Percentiles rank a stretch among this genome's conserved stretches.
Conservation (phyloP, 2,888 invertebrate species). For the Melieria omissa region DNA sequence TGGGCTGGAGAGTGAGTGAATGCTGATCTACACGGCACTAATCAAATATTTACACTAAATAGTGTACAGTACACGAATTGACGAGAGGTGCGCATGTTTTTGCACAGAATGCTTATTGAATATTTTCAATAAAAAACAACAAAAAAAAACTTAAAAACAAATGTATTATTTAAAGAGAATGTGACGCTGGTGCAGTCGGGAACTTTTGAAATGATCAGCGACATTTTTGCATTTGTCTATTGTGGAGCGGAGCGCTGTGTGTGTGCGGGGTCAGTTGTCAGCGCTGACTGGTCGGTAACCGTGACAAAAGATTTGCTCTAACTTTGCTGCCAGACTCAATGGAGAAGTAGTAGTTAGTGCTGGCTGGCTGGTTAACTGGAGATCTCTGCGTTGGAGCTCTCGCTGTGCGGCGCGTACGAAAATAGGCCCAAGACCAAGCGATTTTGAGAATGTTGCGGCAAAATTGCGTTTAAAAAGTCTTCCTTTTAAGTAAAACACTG, state of each 20-base stretch:
- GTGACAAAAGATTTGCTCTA: constrained; percentile 65
- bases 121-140: not conserved
- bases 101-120: not conserved
- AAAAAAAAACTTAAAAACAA: too few species aligned
- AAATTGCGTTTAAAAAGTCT: constrained; percentile 34
- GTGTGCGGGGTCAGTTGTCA: constrained; percentile 49
- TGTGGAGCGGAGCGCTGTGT: constrained; percentile 52
- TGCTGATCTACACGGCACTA: too few species aligned
- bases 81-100: constrained; percentile 8
- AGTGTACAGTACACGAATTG: too few species aligned
- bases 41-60: too few species aligned
- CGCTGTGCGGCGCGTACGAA: not conserved
- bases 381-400: not conserved
- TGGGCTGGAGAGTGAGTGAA: too few species aligned
- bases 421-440: constrained; percentile 60
- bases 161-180: not conserved
- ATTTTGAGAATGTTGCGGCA: constrained; percentile 49
- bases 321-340: constrained; percentile 67
- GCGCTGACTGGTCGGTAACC: constrained; percentile 62
- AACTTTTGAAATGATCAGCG: not conserved
- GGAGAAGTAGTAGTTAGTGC: constrained; percentile 52
- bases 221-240: constrained; percentile 54
- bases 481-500: constrained; percentile 66
- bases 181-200: too few species aligned
- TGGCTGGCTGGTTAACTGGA: not conserved